Evolutionary conservation across 92 coral and sea anemone genomes (phyloP), one percentile per base, ranked within the genome.

Genomic region (Pocillopora grandis): DNA sequence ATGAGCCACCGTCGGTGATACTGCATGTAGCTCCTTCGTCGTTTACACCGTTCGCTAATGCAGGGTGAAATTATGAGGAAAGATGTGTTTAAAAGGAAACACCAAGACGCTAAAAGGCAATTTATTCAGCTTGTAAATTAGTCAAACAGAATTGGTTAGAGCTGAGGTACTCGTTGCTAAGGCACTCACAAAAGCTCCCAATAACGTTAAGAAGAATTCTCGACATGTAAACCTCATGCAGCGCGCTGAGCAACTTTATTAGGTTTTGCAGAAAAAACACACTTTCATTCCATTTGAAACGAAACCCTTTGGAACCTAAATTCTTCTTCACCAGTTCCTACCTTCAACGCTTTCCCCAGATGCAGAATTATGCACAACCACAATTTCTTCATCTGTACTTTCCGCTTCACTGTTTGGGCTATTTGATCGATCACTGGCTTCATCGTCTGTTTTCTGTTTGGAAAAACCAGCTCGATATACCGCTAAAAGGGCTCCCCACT

Each of bases 401-500:
- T 82, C 82, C 27, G 31, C 31, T 27, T 84, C 92, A 33, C 86
- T 73, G 66, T 76, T 89, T 23, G 84, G 73, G 19, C 87, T 69
- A 36, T 75, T 80, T 18, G 88, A 81, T 35, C 84, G 71, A 62
- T 84, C 81, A 61, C 76, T 79, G 49, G 76, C 72, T 5, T 87
- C 92, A 55, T 93, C 95, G 27, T 86, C 82, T 42, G 83, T 18
- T 59, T 73, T 77, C 12, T 87, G 88, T 65, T 86, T 91, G 33
- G 86, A 75, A 80, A 80, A 85, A 57, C 89, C 95, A 56, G 79
- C 86, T 83, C 83, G 81, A 80, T 78, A 88, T 75, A 67, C 83
- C 62, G 61, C 82, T 74, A 85, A 92, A 31, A 87, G 82, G 18
- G 70, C 84, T 58, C 85, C 86, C 98, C 95, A 94, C 77, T 84